These are phyloP conservation scores for Carettochelys insculpta DNA, from an alignment of 2,113 vertebrate species.

Conservation along the genomic window DNA sequence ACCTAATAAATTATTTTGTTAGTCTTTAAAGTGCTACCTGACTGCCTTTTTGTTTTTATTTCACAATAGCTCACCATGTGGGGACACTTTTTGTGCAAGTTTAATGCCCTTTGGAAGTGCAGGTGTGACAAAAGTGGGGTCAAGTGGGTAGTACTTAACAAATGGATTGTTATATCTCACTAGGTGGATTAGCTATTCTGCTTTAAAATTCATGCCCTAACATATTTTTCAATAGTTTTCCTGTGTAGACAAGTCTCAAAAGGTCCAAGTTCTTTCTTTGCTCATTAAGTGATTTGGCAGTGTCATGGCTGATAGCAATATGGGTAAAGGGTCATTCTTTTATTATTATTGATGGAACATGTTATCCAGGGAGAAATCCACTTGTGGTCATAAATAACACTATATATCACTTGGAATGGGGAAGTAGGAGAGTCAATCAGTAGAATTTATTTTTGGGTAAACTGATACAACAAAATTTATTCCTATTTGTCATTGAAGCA, in stretches of 20 bases:
- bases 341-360: not conserved
- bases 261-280: not conserved
- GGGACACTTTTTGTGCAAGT: not conserved
- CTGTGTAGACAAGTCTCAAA: not conserved
- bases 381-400: not conserved
- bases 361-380: not conserved
- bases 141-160: not conserved
- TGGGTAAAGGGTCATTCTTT: not conserved
- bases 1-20: too few relatives aligned
- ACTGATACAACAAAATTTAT: not conserved
- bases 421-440: not conserved
- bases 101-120: not conserved
- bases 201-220: not conserved
- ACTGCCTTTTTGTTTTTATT: too few relatives aligned
- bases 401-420: not conserved
- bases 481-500: not conserved
- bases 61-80: not conserved
- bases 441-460: not conserved
- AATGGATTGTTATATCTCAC: not conserved
- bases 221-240: not conserved
- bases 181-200: not conserved
- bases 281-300: not conserved
- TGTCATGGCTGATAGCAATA: not conserved
- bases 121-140: not conserved
- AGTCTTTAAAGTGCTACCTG: too few relatives aligned